Evolutionary conservation across 2,888 invertebrate species (phyloP).

Genomic region (Cephalotes varians): DNA sequence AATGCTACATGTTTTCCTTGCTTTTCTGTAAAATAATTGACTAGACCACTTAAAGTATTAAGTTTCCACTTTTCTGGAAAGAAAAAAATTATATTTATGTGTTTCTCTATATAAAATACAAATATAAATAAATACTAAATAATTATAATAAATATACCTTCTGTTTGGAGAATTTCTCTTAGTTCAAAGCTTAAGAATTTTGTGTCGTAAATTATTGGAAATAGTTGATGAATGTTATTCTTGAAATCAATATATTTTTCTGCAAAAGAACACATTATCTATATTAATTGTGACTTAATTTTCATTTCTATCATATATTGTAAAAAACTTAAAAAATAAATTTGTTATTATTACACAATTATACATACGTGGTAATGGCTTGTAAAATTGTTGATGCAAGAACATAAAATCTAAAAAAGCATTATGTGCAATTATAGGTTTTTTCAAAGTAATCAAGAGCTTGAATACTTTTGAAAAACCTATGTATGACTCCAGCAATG

Average conservation of each 20-base stretch:
- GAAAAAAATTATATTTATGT: constrained; percentile 22
- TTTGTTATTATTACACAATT: not conserved
- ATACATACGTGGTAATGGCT: constrained; percentile 88
- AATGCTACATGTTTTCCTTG: constrained; percentile 83
- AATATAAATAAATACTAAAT: constrained; percentile 16
- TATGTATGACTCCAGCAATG: constrained; percentile 86
- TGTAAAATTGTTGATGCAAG: constrained; percentile 91
- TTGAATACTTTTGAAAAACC: constrained; percentile 91
- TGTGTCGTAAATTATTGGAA: constrained; percentile 91
- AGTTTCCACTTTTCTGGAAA: constrained; percentile 86
- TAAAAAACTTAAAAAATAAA: constrained; percentile 14
- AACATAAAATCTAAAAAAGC: constrained; percentile 90
- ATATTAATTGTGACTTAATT: not conserved
- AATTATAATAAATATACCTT: too few species aligned
- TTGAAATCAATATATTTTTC: constrained; percentile 89
- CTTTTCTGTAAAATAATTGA: constrained; percentile 88
- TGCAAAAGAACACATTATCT: constrained; percentile 75
- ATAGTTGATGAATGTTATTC: constrained; percentile 87
- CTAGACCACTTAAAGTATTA: constrained; percentile 87
- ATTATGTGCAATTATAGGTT: constrained; percentile 93
- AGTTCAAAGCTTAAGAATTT: constrained; percentile 90
- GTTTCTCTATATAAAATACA: not conserved
- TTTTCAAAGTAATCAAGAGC: constrained; percentile 87
- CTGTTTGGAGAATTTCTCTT: constrained; percentile 84
- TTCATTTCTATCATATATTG: not conserved